Evolutionary conservation across 1,140 invertebrate genomes (phyloP), one percentile per base, ranked within the genome.

Genomic region (Thaumetopoea pityocampa): DNA sequence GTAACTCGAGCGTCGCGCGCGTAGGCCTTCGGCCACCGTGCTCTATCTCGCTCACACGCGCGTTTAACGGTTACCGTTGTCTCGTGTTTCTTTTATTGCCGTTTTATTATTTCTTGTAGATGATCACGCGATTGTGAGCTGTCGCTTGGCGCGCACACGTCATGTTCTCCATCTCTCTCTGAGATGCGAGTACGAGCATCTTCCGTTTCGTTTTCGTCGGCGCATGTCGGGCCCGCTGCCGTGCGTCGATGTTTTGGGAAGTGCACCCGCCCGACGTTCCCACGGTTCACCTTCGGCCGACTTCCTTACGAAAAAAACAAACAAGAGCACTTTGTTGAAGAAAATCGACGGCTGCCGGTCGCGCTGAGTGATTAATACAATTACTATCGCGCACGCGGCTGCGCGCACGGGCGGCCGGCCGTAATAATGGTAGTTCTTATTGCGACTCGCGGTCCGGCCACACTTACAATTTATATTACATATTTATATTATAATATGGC

Each of bases 51-150:
- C 64, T 72, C 67, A 23, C 59, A 43, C 65, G 58, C 68, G 56
- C 57, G 41, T 57, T 45, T 55, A 44, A 57, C 59, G 40, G 53
- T 69, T 72, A 69, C 59, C 47, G 68, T 67, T 72, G 70, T 79
- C 79, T 80, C 74, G 67, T 66, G 69, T 79, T 79, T 80, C 80
- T 84, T 83, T 80, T 83, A 83, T 83, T 78, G 74, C 70, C 72
- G 77, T 83, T 81, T 83, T 83, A 83, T 83, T 83, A 83, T 83
- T 83, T 81, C 79, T 83, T 83, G 77, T 83, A 77, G 77, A 81
- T 78, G 74, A 82, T 84, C 80, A 81, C 77, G 80, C 74, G 80
- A 84, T 81, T 78, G 80, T 76, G 66, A 74, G 80, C 77, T 81
- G 77, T 81, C 80, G 79, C 62, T 74, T 58, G 68, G 65, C 64